Conservation (phyloP, 2,113 vertebrate species). For the Corydoras maculifer region DNA sequence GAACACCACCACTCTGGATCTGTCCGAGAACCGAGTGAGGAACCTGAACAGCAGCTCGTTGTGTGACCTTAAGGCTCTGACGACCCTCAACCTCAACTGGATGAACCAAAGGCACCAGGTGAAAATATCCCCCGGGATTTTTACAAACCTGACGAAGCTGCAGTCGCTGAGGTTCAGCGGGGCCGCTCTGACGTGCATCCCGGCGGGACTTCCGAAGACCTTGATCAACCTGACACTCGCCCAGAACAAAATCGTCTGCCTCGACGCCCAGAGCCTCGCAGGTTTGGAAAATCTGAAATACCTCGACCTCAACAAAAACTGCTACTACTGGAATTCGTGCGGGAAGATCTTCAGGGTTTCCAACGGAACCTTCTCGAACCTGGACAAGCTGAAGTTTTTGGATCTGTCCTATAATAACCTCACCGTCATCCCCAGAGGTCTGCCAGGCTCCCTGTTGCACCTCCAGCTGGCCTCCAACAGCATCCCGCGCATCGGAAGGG, state of each 20-base stretch:
- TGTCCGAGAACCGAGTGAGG: constrained; percentile 62
- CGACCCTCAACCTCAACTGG: constrained; percentile 50
- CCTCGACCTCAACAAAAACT: constrained; percentile 51
- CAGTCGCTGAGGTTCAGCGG: constrained; percentile 41
- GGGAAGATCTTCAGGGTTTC: not conserved
- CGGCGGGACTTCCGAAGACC: constrained; percentile 44
- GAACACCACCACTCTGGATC: constrained; percentile 56
- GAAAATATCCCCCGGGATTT: constrained; percentile 34
- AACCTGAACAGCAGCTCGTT: constrained; percentile 50
- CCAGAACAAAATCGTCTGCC: constrained; percentile 45
- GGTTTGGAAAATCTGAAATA: constrained; percentile 44
- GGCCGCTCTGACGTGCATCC: constrained; percentile 41
- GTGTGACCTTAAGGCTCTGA: constrained; percentile 53
- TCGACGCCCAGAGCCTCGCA: constrained; percentile 41
- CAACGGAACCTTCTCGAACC: constrained; percentile 40
- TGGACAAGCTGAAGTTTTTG: constrained; percentile 41
- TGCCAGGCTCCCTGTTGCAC: constrained; percentile 34
- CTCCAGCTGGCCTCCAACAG: constrained; percentile 48
- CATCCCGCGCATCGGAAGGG: constrained; percentile 52
- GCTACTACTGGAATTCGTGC: constrained; percentile 52
- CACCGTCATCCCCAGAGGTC: constrained; percentile 48
- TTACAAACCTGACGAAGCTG: constrained; percentile 58
- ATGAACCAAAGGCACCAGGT: constrained; percentile 7
- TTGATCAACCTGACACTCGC: constrained; percentile 41
- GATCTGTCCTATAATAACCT: constrained; percentile 59